Base-by-base conservation (phyloP, 2,797 vertebrate species). In the Coilia nasus region DNA sequence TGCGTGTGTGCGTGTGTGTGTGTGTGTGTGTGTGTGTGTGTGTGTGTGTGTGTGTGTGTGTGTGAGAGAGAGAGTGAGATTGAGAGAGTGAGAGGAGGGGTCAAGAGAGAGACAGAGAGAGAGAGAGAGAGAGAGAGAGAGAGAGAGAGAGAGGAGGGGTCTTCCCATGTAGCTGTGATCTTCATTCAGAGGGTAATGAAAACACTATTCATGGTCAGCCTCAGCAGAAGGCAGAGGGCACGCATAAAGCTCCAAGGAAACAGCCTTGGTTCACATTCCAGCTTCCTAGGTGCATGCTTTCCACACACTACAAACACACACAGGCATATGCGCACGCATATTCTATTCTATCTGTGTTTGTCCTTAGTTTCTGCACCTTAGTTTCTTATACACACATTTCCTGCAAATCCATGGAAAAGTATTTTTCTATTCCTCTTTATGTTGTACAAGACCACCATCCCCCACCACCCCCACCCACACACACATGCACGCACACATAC, bases 161-260 rank as follows among this genome's bases (percentile, higher is more conserved):
- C 87, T 87, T 89, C 92, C 92, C 93, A 92, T 93, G 93, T 91
- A 93, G 90, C 93, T 91, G 93, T 92, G 94, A 95, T 94, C 95
- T 94, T 93, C 93, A 95, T 96, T 95, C 93, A 95, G 91, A 88
- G 88, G 90, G 90, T 93, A 94, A 93, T 95, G 94, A 95, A 95
- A 96, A 95, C 94, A 93, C 93, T 92, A 94, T 96, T 95, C 94
- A 95, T 87, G 92, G 86, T 88, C 90, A 95, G 94, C 95, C 93
- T 94, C 94, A 93, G 93, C 93, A 93, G 90, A 94, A 93, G 92
- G 93, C 93, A 92, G 92, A 93, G 92, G 92, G 93, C 94, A 94
- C 92, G 92, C 94, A 94, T 89, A 44, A 93, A 89, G 87, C 93
- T 92, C 93, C 92, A 90, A 94, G 93, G 94, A 94, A 92, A 95